Evolutionary conservation across 2,113 vertebrate species (phyloP), one percentile per base, ranked within the genome.

Genomic region (Poeciliopsis occidentalis): DNA sequence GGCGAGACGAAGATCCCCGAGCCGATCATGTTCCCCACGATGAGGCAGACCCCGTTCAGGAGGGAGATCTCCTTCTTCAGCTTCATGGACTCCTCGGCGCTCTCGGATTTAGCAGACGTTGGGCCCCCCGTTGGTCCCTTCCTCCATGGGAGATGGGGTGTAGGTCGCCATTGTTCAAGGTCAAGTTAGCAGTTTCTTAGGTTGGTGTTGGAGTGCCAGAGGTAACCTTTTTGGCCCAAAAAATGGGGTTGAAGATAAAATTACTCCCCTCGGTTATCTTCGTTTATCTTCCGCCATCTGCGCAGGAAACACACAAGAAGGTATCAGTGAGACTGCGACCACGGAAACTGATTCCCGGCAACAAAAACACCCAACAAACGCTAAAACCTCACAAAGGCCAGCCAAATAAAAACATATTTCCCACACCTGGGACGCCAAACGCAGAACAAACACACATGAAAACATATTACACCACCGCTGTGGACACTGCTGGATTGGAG

Each of bases 11-110:
- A 98, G 92, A 98, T 98, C 30, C 97, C 97, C 0, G 97, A 97
- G 74, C 97, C 97, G 1, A 98, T 98, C 97, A 98, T 98, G 94
- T 98, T 98, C 60, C 97, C 97, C 93, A 98, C 97, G 4, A 98
- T 98, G 30, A 98, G 94, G 81, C 95, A 96, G 64, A 98, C 93
- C 0, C 97, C 97, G 1, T 96, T 97, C 29, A 98, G 69, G 41
- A 98, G 93, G 0, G 97, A 97, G 89, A 98, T 97, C 92, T 98
- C 96, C 88, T 97, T 96, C 93, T 96, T 97, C 73, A 98, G 94
- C 85, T 94, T 93, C 90, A 98, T 95, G 69, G 90, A 92, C 73
- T 95, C 95, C 0, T 71, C 65, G 0, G 85, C 74, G 60, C 10
- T 30, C 2, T 63, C 37, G 0, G 80, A 30, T 37, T 89, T 90